These are phyloP conservation scores for Ochlodes sylvanus DNA, from an alignment of 2,888 invertebrate genomes.

Conservation along the genomic window DNA sequence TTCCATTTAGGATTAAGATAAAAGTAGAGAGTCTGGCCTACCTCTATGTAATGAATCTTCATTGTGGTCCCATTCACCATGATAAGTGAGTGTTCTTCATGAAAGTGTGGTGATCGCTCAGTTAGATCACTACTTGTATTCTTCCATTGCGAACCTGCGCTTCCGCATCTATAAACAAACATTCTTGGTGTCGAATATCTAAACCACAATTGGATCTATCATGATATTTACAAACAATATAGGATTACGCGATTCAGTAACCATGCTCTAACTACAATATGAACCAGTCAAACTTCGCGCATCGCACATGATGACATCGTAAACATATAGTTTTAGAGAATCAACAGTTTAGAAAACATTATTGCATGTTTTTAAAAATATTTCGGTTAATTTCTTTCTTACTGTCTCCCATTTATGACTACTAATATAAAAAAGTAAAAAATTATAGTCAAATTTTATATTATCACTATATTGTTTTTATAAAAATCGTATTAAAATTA, in stretches of 20 bases:
- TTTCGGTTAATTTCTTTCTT: too few relatives aligned
- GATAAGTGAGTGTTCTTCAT: not conserved
- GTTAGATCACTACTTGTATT: slow-evolving; percentile 21
- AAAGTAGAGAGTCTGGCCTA: not conserved
- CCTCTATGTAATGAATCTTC: not conserved
- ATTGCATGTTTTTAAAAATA: too few relatives aligned
- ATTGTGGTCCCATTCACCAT: not conserved
- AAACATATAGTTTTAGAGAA: too few relatives aligned
- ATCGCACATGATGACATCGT: too few relatives aligned
- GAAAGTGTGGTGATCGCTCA: slow-evolving; percentile 20
- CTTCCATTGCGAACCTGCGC: slow-evolving; percentile 8
- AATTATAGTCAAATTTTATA: too few relatives aligned
- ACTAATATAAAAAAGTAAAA: too few relatives aligned
- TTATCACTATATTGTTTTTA: too few relatives aligned
- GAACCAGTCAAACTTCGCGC: too few relatives aligned
- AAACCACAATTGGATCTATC: slow-evolving; percentile 8
- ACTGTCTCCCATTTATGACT: too few relatives aligned
- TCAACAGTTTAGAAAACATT: too few relatives aligned
- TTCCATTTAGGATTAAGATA: too few relatives aligned
- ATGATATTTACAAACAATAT: slow-evolving; percentile 50
- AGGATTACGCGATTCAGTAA: not conserved
- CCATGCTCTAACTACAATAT: not conserved
- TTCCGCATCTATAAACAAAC: slow-evolving; percentile 37
- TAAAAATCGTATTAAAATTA: too few relatives aligned
- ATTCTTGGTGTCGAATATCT: slow-evolving; percentile 18